Evolutionary conservation across 2,888 invertebrate genomes (phyloP).

Genomic region (Cheilosia scutellata): DNA sequence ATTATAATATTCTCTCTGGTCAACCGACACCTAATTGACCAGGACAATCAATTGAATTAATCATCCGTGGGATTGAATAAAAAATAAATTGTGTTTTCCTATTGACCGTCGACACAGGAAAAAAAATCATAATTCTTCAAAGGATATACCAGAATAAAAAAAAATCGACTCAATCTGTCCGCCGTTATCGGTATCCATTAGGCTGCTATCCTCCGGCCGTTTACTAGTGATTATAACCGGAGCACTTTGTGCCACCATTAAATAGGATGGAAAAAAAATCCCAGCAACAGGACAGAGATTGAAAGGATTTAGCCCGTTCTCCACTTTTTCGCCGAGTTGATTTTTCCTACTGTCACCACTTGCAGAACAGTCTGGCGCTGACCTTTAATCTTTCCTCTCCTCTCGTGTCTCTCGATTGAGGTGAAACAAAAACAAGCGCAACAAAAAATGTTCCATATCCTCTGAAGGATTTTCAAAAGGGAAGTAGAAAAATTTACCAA

Average conservation of each 20-base stretch:
- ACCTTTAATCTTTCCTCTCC: slow-evolving; percentile 43
- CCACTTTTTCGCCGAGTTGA: slow-evolving; percentile 3
- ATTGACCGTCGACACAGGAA: slow-evolving; percentile 7
- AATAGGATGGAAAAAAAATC: slow-evolving; percentile 8
- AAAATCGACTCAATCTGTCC: slow-evolving; percentile 58
- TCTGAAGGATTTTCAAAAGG: slow-evolving; percentile 33
- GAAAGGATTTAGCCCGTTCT: slow-evolving; percentile 52
- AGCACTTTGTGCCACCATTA: slow-evolving; percentile 43
- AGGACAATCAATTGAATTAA: slow-evolving; percentile 68
- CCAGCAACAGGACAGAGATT: slow-evolving; percentile 42
- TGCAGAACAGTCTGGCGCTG: slow-evolving; percentile 12
- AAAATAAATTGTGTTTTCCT: background rate
- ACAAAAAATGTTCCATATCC: slow-evolving; percentile 7
- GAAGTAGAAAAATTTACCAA: background rate
- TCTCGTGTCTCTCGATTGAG: background rate
- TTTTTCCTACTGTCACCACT: slow-evolving; percentile 33
- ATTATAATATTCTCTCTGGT: slow-evolving; percentile 34
- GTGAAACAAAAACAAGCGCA: slow-evolving; percentile 15
- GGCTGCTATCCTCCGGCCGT: slow-evolving; percentile 57
- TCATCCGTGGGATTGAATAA: slow-evolving; percentile 8
- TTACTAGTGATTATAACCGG: slow-evolving; percentile 47
- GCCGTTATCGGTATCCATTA: slow-evolving; percentile 66
- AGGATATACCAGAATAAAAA: slow-evolving; percentile 1
- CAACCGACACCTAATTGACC: slow-evolving; percentile 65
- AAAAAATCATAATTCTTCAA: slow-evolving; percentile 12